Evolutionary conservation across 2,888 invertebrate genomes (phyloP).

Genomic region (Papilio elwesi): DNA sequence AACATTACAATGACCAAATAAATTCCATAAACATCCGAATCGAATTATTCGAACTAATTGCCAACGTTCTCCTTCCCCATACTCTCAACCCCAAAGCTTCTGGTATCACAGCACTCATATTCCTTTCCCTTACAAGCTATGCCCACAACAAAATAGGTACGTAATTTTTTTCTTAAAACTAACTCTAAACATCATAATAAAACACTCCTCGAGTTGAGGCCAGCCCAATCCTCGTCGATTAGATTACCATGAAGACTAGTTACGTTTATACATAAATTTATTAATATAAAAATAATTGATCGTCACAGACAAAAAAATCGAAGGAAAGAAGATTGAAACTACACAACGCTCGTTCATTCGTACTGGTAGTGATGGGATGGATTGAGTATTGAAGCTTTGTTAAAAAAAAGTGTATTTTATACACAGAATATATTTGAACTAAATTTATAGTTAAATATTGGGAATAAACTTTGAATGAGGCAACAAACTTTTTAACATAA

Average conservation of each 20-base stretch:
- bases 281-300: constrained; percentile 39
- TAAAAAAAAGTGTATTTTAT: constrained; percentile 34
- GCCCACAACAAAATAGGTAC: constrained; percentile 57
- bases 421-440: constrained; percentile 23
- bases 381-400: constrained; percentile 43
- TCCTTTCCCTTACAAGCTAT: constrained; percentile 68
- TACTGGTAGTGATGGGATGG: constrained; percentile 48
- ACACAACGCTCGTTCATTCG: not conserved
- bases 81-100: constrained; percentile 65
- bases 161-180: constrained; percentile 61
- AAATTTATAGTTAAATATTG: constrained; percentile 1
- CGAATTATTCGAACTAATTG: constrained; percentile 45
- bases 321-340: constrained; percentile 49
- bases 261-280: not conserved
- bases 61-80: constrained; percentile 56
- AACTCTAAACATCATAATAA: constrained; percentile 56
- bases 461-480: constrained; percentile 36
- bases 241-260: constrained; percentile 37
- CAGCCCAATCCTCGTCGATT: constrained; percentile 51
- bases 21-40: constrained; percentile 28
- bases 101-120: constrained; percentile 77
- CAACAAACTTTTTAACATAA: constrained; percentile 32
- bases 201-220: constrained; percentile 48
- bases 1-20: constrained; percentile 33
- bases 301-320: constrained; percentile 20